phyloP scores from a whole-genome alignment of 2,797 vertebrate genomes.

The Nannoperca obscura region DNA sequence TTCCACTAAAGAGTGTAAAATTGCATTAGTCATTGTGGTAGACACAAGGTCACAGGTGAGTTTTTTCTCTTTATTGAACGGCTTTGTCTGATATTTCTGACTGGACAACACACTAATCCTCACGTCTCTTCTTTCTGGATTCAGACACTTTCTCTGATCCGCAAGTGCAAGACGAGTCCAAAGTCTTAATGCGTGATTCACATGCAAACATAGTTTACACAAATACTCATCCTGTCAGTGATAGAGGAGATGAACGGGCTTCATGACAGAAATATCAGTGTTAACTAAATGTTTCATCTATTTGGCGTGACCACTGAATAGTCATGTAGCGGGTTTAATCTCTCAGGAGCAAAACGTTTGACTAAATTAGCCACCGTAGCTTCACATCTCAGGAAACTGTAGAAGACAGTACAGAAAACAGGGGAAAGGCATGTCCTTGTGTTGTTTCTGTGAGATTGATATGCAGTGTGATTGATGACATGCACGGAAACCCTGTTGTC shows the following conservation, averaged over 20 bases:
- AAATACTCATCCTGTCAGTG: too few relatives aligned
- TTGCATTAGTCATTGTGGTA: background rate
- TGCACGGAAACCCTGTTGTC: conserved; percentile 16
- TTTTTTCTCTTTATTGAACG: background rate
- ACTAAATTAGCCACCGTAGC: conserved; percentile 60
- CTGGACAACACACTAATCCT: background rate
- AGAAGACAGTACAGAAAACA: background rate
- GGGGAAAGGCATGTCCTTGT: background rate
- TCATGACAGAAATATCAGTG: conserved; percentile 63
- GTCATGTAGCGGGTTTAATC: conserved; percentile 44
- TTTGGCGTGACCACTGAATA: conserved; percentile 64
- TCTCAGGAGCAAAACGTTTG: conserved; percentile 53
- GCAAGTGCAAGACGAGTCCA: conserved; percentile 18
- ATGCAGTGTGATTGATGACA: conserved; percentile 24
- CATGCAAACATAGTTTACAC: conserved; percentile 57
- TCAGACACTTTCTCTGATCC: conserved; percentile 7
- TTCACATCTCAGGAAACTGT: conserved; percentile 24
- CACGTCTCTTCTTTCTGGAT: background rate
- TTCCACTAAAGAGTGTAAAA: conserved; percentile 4
- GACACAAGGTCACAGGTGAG: background rate
- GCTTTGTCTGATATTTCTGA: conserved; percentile 10
- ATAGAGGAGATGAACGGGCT: conserved; percentile 70
- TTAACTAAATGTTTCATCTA: conserved; percentile 73
- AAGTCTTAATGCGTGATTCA: conserved; percentile 29
- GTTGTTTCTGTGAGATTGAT: conserved; percentile 16